These are phyloP conservation scores for Mycteria americana DNA, from an alignment of 2,797 vertebrate genomes.

Conservation along the genomic window DNA sequence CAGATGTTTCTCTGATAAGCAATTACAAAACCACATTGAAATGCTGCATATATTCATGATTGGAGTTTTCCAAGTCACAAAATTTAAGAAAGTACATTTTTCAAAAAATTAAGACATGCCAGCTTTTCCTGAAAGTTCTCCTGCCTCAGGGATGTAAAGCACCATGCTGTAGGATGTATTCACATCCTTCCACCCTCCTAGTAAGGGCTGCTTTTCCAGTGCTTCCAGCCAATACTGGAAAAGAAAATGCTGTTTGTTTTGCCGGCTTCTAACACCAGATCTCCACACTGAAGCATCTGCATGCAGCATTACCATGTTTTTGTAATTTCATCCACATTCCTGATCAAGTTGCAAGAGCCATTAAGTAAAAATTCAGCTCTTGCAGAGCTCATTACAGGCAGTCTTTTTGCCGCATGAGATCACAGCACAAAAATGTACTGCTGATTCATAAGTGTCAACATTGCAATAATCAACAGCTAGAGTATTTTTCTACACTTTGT, in stretches of 20 bases:
- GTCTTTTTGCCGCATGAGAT: neutral
- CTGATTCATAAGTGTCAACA: neutral
- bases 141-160: neutral
- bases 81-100: neutral
- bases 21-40: neutral
- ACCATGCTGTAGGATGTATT: rapidly evolving
- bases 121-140: neutral
- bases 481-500: neutral
- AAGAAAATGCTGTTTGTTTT: neutral
- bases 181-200: neutral
- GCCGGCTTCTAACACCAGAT: neutral
- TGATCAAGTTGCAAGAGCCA: neutral
- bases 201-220: neutral
- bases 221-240: neutral
- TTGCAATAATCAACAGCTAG: neutral
- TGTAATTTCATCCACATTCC: neutral
- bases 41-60: neutral
- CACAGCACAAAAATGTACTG: neutral
- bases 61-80: neutral
- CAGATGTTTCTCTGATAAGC: neutral
- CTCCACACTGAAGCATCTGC: neutral
- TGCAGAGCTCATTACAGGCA: neutral
- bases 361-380: neutral
- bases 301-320: neutral
- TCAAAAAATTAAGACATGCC: rapidly evolving